phyloP scores from a whole-genome alignment of 2,888 invertebrate species.

The Agriopis leucophaearia region DNA sequence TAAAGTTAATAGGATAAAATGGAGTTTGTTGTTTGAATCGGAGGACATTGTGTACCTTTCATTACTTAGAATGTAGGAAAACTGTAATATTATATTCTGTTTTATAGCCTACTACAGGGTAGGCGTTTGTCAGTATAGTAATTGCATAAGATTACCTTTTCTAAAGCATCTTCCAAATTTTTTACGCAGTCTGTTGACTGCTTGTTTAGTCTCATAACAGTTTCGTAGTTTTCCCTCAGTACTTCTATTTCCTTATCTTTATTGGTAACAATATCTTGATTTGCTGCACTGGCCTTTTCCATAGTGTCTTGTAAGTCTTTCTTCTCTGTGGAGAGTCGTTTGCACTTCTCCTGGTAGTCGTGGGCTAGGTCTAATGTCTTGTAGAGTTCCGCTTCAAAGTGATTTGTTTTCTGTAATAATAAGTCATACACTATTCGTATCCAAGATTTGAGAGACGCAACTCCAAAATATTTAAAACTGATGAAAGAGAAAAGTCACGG shows the following conservation, averaged over 20 bases:
- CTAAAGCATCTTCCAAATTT: constrained; percentile 85
- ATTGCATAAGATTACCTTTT: constrained; percentile 72
- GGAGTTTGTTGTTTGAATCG: too few species aligned
- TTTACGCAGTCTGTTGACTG: constrained; percentile 87
- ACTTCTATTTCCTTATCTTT: constrained; percentile 75
- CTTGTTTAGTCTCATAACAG: constrained; percentile 82
- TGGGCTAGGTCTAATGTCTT: constrained; percentile 90
- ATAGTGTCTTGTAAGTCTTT: constrained; percentile 69
- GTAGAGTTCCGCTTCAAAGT: constrained; percentile 90
- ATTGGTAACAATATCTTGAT: constrained; percentile 59
- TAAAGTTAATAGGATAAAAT: too few species aligned
- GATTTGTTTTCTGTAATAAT: constrained; percentile 79
- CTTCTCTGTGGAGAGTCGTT: constrained; percentile 82
- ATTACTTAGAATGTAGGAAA: too few species aligned
- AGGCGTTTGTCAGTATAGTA: not conserved
- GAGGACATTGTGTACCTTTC: too few species aligned
- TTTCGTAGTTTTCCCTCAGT: constrained; percentile 82
- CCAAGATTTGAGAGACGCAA: not conserved
- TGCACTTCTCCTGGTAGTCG: constrained; percentile 89
- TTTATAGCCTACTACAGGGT: too few species aligned
- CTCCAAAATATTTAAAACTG: too few species aligned
- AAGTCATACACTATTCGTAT: not conserved
- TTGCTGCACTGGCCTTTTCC: constrained; percentile 63
- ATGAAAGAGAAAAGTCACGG: not conserved
- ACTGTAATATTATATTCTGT: too few species aligned